Evolutionary conservation across 2,888 invertebrate genomes (phyloP).

Genomic region (Drosophila differens): DNA sequence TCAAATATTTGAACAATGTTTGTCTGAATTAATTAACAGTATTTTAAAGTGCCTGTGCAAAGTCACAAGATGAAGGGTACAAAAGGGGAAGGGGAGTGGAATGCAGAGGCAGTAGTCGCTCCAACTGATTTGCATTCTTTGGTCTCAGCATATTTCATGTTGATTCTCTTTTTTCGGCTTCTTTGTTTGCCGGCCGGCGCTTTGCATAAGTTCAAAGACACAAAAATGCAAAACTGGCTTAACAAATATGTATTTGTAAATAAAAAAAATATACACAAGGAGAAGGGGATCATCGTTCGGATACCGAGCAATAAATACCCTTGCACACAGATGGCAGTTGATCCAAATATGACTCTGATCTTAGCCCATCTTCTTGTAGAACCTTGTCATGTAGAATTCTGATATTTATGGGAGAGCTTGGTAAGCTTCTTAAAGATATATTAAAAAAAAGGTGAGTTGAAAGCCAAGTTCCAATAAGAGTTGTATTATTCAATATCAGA

Average conservation of each 20-base stretch:
- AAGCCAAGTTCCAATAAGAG: neutral
- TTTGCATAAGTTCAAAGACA: slow-evolving; percentile 69
- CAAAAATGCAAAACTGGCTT: slow-evolving; percentile 36
- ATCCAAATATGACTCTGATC: neutral
- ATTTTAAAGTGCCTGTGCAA: slow-evolving; percentile 39
- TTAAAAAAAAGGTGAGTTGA: neutral
- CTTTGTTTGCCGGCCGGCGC: slow-evolving; percentile 64
- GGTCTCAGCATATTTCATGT: slow-evolving; percentile 65
- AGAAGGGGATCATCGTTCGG: neutral
- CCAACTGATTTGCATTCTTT: slow-evolving; percentile 53
- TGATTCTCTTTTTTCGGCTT: slow-evolving; percentile 15
- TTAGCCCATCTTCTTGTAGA: neutral
- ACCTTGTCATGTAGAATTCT: neutral
- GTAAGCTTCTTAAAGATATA: neutral
- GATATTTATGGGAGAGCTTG: neutral
- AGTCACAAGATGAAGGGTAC: slow-evolving; percentile 26
- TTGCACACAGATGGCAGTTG: neutral
- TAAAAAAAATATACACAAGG: slow-evolving; percentile 1
- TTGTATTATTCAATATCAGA: neutral
- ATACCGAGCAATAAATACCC: slow-evolving; percentile 1
- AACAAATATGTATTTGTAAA: neutral
- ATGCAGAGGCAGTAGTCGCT: slow-evolving; percentile 7
- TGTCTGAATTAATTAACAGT: slow-evolving; percentile 80
- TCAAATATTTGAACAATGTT: slow-evolving; percentile 76
- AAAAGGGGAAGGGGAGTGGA: neutral